Percentiles rank a stretch among this genome's conserved stretches.
phyloP scores from a whole-genome alignment of 2,888 invertebrate species.

The Thecophora atra region DNA sequence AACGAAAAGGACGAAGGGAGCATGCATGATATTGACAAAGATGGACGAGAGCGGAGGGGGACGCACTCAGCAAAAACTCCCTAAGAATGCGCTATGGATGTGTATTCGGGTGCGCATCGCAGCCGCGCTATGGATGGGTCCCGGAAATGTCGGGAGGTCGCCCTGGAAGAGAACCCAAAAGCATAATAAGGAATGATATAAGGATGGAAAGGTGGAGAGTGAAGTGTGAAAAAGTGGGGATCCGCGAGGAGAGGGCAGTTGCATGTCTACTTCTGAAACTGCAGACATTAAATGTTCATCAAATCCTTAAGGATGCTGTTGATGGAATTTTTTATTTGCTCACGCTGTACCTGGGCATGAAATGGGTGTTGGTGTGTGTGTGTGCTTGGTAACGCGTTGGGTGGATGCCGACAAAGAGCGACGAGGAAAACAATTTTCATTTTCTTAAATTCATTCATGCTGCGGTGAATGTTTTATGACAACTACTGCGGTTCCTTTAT shows the following conservation, averaged over 20 bases:
- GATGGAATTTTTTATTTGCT: conserved; percentile 30
- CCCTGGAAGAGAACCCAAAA: neutral
- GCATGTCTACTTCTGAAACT: neutral
- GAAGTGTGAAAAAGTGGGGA: neutral
- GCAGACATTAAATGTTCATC: conserved; percentile 32
- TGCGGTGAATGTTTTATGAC: conserved; percentile 9
- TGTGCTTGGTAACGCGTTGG: neutral
- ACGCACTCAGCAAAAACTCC: neutral
- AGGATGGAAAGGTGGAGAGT: neutral
- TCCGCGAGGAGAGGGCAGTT: neutral
- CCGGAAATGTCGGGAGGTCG: neutral
- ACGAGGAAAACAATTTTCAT: conserved; percentile 28
- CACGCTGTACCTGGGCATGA: neutral
- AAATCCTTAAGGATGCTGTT: conserved; percentile 35
- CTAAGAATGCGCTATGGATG: neutral
- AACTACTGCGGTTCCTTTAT: neutral
- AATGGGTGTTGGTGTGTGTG: neutral
- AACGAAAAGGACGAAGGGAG: neutral
- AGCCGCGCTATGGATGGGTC: neutral
- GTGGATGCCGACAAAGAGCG: neutral
- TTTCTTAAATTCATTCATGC: conserved; percentile 23
- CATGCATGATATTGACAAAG: neutral
- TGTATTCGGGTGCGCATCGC: neutral
- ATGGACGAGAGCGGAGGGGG: neutral
- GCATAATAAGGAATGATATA: neutral